Evolutionary conservation across 1,140 invertebrate genomes (phyloP), one percentile per base, ranked within the genome.

Genomic region (Trissolcus basalis): DNA sequence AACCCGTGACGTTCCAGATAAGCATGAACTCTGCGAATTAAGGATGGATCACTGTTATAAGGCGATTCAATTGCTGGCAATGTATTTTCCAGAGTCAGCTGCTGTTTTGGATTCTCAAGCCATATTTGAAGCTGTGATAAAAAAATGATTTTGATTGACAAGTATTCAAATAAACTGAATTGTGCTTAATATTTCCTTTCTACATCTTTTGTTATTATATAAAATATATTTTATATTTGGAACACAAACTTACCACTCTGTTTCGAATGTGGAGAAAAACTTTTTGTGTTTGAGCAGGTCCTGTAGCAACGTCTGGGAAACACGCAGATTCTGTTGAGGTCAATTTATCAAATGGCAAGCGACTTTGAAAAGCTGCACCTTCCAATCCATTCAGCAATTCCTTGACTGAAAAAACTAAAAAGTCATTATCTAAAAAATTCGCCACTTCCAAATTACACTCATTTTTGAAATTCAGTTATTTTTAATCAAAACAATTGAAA

Each of bases 1-100:
- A 96, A 98, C 6, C 98, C 97, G 89, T 99, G 96, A 63, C 98
- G 91, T 82, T 99, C 96, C 7, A 99, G 89, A 86, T 96, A 99
- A 0, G 95, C 93, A 90, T 97, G 96, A 51, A 97, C 92, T 77
- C 97, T 90, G 80, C 92, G 91, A 3, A 98, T 91, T 0, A 99
- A 86, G 6, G 92, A 91, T 16, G 92, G 91, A 89, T 99, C 96
- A 86, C 95, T 97, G 85, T 98, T 97, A 81, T 96, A 99, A 0
- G 96, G 96, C 11, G 94, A 89, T 87, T 98, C 96, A 81, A 99
- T 92, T 80, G 93, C 92, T 14, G 93, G 91, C 10, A 98, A 85
- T 27, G 93, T 92, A 87, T 92, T 92, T 80, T 98, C 96, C 78
- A 94, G 90, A 15, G 94, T 94, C 8, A 99, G 88, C 82, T 99